Conservation (phyloP, 1,140 invertebrate genomes). For the Hesperophylax magnus region DNA sequence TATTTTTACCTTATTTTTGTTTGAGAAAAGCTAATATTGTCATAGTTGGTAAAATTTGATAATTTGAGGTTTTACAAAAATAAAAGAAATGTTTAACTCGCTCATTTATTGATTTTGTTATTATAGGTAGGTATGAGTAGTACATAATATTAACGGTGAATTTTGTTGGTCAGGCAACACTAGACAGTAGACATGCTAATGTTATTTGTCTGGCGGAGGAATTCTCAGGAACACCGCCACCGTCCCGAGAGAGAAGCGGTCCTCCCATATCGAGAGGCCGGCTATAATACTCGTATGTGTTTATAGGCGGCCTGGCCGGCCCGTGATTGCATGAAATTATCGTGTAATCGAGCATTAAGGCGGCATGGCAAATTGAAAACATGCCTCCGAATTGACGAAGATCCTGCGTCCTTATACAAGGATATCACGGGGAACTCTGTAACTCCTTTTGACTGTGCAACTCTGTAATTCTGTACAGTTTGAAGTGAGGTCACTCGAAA, state of each 20-base stretch:
- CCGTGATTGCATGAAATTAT: slow-evolving; percentile 33
- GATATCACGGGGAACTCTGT: background rate
- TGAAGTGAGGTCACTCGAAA: slow-evolving; percentile 11
- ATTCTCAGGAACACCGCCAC: slow-evolving; percentile 6
- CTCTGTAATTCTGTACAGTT: too few species aligned
- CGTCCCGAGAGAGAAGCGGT: slow-evolving; percentile 15
- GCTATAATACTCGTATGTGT: background rate
- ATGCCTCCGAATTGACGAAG: slow-evolving; percentile 7
- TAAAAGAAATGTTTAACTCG: too few species aligned
- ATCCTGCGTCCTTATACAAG: slow-evolving; percentile 23
- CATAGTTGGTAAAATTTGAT: too few species aligned
- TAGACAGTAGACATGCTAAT: background rate
- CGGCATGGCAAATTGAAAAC: slow-evolving; percentile 32
- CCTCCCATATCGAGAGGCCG: slow-evolving; percentile 14
- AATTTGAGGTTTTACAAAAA: too few species aligned
- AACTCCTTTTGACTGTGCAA: too few species aligned
- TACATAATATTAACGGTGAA: too few species aligned
- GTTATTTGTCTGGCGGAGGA: background rate
- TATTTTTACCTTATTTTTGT: too few species aligned
- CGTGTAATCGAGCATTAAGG: slow-evolving; percentile 27
- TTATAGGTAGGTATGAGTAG: too few species aligned
- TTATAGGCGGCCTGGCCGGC: background rate
- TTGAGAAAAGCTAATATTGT: too few species aligned
- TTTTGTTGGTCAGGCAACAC: too few species aligned
- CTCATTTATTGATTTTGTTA: too few species aligned